Evolutionary conservation across 2,797 vertebrate genomes (phyloP).

Genomic region (Trichosurus vulpecula): DNA sequence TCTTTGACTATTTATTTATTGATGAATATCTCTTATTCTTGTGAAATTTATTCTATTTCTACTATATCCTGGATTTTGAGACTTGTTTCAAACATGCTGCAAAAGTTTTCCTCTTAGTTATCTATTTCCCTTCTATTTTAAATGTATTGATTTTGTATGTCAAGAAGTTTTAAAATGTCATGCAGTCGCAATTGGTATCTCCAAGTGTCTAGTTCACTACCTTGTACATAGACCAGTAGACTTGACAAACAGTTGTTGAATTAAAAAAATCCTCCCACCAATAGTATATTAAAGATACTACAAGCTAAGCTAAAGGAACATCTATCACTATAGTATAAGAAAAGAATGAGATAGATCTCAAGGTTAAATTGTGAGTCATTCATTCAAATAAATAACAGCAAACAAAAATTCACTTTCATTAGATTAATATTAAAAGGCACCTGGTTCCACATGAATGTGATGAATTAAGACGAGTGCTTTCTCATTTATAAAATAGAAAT

Average conservation of each 20-base stretch:
- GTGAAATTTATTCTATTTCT: not conserved
- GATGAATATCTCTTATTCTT: not conserved
- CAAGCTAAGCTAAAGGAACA: not conserved
- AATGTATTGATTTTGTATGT: not conserved
- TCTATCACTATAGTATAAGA: not conserved
- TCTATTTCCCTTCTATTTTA: not conserved
- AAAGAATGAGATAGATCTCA: not conserved
- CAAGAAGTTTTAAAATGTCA: not conserved
- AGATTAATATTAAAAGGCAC: not conserved
- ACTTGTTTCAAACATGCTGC: not conserved
- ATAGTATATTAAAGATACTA: not conserved
- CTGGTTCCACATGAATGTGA: not conserved
- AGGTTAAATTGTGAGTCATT: not conserved
- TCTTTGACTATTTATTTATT: not conserved
- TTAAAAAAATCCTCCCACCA: not conserved
- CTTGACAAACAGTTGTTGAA: not conserved
- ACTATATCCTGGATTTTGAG: not conserved
- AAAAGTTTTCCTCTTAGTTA: not conserved
- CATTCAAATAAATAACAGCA: not conserved
- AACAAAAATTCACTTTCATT: not conserved
- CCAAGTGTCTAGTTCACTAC: not conserved
- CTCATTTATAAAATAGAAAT: not conserved
- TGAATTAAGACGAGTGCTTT: not conserved
- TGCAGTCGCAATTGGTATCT: not conserved
- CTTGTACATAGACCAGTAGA: not conserved